Base-by-base conservation (phyloP, 92 coral and sea anemone species). In the Paragorgia papillata region DNA sequence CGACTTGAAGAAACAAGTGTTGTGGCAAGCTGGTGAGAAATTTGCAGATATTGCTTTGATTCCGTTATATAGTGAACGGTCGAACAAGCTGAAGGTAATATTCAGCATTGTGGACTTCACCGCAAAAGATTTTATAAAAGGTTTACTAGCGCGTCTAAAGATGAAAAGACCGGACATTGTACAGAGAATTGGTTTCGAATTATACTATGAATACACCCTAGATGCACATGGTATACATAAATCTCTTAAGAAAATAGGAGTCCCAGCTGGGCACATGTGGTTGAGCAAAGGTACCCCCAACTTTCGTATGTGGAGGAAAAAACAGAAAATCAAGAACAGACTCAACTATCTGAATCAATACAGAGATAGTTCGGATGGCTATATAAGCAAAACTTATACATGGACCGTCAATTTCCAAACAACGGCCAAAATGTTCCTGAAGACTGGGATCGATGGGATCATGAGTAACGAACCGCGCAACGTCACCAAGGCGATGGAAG, bases 261-360 rank as follows among this genome's bases (percentile, higher is more conserved):
- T 78, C 48, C 30, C 62, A 39, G 62, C 82, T 63, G 82, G 82
- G 28, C 82, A 78, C 60, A 60, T 60, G 18, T 78, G 82, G 82
- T 71, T 78, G 59, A 63, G 82, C 75, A 64, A 34, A 13, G 82
- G 82, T 22, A 10, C 5, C 24, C 9, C 75, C 40, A 78, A 78
- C 62, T 61, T 25, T 37, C 18, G 8, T 30, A 0, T 24, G 26
- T 0, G 0, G 7, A 1, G 0, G 0, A 10, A 37, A 5, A 7
- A 62, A 34, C 26, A 24, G 20, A 33, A 27, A 24, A 43, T 75
- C 51, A 59, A 22, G 62, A 32, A 75, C 39, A 55, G 39, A 26
- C 81, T 75, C 32, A 61, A 20, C 39, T 33, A 30, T 21, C 70
- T 13, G 50, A 57, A 57, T 18, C 2, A 75, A 37, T 60, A 78